Conservation (phyloP, 2,113 vertebrate species). For the Elephantulus edwardii region DNA sequence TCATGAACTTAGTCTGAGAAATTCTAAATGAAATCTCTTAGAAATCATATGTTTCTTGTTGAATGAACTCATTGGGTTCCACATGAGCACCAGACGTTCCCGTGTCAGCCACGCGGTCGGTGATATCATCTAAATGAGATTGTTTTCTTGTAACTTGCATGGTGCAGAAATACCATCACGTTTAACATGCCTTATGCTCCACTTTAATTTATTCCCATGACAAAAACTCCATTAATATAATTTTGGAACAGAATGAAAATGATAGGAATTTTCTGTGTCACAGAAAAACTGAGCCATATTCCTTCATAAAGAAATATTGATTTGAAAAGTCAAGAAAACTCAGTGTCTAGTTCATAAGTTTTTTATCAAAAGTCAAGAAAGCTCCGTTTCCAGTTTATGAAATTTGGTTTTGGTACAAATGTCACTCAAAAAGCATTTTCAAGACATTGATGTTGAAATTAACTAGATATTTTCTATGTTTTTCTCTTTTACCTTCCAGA, state of each 20-base stretch:
- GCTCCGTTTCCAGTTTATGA: not conserved
- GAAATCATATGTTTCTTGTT: slow-evolving; percentile 69
- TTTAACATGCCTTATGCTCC: slow-evolving; percentile 60
- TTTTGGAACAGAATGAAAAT: slow-evolving; percentile 71
- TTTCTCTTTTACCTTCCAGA: not conserved
- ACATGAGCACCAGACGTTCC: slow-evolving; percentile 52
- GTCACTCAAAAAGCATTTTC: slow-evolving; percentile 6
- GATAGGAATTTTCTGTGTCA: slow-evolving; percentile 74
- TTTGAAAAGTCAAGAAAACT: slow-evolving; percentile 18
- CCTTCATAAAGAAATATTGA: slow-evolving; percentile 53
- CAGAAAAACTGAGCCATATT: slow-evolving; percentile 61
- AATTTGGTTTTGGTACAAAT: not conserved
- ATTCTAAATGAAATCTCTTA: slow-evolving; percentile 54
- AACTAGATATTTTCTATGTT: not conserved
- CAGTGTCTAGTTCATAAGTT: not conserved
- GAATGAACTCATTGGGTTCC: slow-evolving; percentile 68
- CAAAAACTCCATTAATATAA: slow-evolving; percentile 70
- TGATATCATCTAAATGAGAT: slow-evolving; percentile 63
- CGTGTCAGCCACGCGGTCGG: not conserved
- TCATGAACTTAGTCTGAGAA: slow-evolving; percentile 56
- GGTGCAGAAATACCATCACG: slow-evolving; percentile 45
- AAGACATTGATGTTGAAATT: not conserved
- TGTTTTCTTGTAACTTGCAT: slow-evolving; percentile 62
- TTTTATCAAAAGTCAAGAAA: slow-evolving; percentile 7
- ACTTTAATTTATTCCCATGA: slow-evolving; percentile 76